Evolutionary conservation across 2,797 vertebrate genomes (phyloP).

Genomic region (Epinephelus coioides): DNA sequence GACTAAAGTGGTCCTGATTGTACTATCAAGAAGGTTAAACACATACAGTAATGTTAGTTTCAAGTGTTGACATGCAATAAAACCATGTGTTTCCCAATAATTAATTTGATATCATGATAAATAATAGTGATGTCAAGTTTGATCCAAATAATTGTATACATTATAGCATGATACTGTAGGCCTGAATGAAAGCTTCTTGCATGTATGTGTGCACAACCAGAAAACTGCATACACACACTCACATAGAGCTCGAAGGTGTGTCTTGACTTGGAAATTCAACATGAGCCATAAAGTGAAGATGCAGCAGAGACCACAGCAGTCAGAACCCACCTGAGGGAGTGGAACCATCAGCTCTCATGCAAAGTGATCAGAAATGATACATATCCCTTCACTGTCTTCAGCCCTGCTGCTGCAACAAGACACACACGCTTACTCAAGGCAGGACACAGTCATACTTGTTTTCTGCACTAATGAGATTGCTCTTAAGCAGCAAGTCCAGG

Average conservation of each 20-base stretch:
- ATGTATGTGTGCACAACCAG: background rate
- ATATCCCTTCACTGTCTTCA: background rate
- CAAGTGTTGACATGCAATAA: no score
- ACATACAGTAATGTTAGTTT: no score
- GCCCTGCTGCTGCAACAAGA: background rate
- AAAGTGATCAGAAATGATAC: background rate
- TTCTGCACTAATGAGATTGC: conserved; percentile 61
- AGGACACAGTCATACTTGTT: background rate
- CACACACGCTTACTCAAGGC: background rate
- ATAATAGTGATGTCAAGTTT: no score
- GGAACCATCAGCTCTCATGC: no score
- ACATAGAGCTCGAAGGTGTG: background rate
- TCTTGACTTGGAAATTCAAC: conserved; percentile 1
- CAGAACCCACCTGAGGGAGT: background rate
- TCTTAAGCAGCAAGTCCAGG: conserved; percentile 40
- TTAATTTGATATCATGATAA: no score
- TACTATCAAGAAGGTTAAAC: no score
- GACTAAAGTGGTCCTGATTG: no score
- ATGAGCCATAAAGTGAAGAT: background rate
- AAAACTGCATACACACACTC: background rate
- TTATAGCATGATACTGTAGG: no score
- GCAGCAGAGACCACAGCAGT: background rate
- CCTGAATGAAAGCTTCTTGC: no score
- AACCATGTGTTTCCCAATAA: no score
- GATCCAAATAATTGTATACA: no score